Base-by-base conservation (phyloP, 2,888 invertebrate species). In the Brachycybe producta region DNA sequence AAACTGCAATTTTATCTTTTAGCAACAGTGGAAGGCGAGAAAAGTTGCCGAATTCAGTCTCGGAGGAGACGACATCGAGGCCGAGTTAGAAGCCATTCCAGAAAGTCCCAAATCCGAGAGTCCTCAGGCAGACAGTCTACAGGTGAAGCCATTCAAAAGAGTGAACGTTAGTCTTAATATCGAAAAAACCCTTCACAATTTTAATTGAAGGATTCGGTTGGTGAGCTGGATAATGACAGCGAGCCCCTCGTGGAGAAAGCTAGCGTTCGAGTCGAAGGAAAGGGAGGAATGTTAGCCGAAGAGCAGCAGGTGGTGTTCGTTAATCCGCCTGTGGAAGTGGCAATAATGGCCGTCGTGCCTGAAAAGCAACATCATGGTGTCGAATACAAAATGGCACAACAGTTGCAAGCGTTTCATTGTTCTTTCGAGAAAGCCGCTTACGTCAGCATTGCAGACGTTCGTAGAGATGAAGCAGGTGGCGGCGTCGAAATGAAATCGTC, bases 21-120 rank as follows among this genome's bases (percentile, higher is more conserved):
- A 30, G 44, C 28, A 48, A 27, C 53, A 55, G 17, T 57, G 57
- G 57, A 57, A 55, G 43, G 49, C 50, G 24, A 53, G 55, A 34
- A 57, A 58, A 42, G 38, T 54, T 5, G 47, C 53, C 21, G 57
- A 58, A 35, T 46, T 52, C 5, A 55, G 53, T 35, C 52, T 55
- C 47, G 59, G 58, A 38, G 57, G 51, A 1, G 87, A 88, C 66
- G 86, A 86, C 57, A 82, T 83, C 2, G 88, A 90, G 67, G 85
- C 85, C 48, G 88, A 88, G 67, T 69, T 90, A 59, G 85, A 85
- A 52, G 86, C 84, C 51, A 88, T 88, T 63, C 87, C 87, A 13
- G 88, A 90, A 71, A 86, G 85, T 64, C 63, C 66, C 11, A 84
- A 86, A 67, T 79, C 83, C 7, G 63, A 86, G 84, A 15, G 85